Evolutionary conservation across 1,140 invertebrate genomes (phyloP), one percentile per base, ranked within the genome.

Genomic region (Papilio polytes): DNA sequence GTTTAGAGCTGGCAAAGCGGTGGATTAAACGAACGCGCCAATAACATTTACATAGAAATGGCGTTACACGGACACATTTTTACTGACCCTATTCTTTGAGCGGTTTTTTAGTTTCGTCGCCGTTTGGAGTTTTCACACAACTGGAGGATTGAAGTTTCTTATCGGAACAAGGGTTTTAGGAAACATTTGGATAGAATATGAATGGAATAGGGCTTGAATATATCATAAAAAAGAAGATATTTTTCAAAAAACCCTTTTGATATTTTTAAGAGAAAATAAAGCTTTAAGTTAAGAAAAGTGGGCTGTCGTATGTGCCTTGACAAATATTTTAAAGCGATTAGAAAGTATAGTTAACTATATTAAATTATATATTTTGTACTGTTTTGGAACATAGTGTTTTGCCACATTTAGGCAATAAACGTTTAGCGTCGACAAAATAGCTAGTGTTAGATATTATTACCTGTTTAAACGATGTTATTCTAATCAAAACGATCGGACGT

Each of bases 1-100:
- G 90, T 88, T 91, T 82, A 74, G 83, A 89, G 85, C 88, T 83
- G 87, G 80, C 88, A 88, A 88, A 86, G 86, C 88, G 86, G 82
- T 76, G 90, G 91, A 91, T 92, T 94, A 94, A 93, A 89, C 91
- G 87, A 85, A 92, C 85, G 89, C 85, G 86, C 85, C 90, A 88
- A 93, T 92, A 92, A 91, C 88, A 94, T 94, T 94, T 89, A 92
- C 92, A 94, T 94, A 93, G 87, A 92, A 92, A 94, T 90, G 88
- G 88, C 80, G 83, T 84, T 85, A 85, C 82, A 82, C 83, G 84
- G 82, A 85, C 85, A 86, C 87, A 87, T 87, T 89, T 88, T 87
- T 89, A 87, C 85, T 87, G 85, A 85, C 85, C 86, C 85, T 80
- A 80, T 89, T 87, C 81, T 78, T 80, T 74, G 22, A 74, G 76